A percentile compares a stretch with the other conserved stretches of the same genome.
Evolutionary conservation across 2,888 invertebrate genomes (phyloP).

Genomic region (Andrena trimmerana): DNA sequence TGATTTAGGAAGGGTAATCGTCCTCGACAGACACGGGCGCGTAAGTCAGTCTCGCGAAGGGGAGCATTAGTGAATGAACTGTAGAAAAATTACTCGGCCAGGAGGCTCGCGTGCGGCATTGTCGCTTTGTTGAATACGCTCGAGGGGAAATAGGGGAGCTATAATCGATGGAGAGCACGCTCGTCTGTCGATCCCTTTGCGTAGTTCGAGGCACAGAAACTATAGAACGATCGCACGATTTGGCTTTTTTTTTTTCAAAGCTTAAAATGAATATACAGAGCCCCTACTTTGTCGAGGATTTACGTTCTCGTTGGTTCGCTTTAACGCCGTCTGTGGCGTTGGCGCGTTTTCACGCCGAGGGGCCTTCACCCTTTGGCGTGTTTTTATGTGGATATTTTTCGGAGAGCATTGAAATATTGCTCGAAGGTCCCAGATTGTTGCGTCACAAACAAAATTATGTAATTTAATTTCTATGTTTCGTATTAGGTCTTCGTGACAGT

Average conservation of each 20-base stretch:
- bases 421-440: no score
- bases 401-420: no score
- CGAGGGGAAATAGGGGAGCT: conserved; percentile 2
- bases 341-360: no score
- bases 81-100: conserved; percentile 33
- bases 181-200: conserved; percentile 25
- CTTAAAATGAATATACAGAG: no score
- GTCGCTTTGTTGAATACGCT: conserved; percentile 32
- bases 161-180: conserved; percentile 38
- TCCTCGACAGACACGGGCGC: conserved; percentile 23
- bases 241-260: no score
- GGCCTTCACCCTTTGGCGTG: no score
- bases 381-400: no score
- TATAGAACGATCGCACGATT: not conserved
- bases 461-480: no score
- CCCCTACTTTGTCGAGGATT: no score
- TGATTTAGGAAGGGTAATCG: conserved; percentile 41
- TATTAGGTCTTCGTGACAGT: not conserved
- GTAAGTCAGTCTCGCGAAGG: conserved; percentile 15
- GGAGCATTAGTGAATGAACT: conserved; percentile 50
- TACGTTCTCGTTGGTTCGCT: no score
- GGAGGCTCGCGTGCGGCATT: conserved; percentile 32
- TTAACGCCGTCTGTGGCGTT: no score
- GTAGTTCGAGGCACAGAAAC: not conserved
- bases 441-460: no score